Evolutionary conservation across 37 sponge, comb jelly and placozoan genomes (phyloP).

Genomic region (Tethya wilhelma): DNA sequence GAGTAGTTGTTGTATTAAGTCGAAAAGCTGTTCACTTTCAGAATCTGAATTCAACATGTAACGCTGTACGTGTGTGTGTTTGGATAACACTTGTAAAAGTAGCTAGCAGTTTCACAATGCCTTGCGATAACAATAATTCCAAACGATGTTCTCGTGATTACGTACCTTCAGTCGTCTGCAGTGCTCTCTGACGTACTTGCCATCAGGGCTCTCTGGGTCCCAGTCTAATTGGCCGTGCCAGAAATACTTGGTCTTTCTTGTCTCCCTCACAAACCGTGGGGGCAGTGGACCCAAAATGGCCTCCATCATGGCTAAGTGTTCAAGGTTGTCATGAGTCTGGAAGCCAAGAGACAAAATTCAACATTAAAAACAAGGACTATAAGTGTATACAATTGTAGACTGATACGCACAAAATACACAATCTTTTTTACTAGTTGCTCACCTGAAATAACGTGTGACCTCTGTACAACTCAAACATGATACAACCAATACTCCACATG

Average conservation of each 20-base stretch:
- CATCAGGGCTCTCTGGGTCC: constrained; percentile 80
- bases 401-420: background rate
- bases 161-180: constrained; percentile 86
- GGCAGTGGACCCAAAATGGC: constrained; percentile 92
- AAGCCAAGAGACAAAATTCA: background rate
- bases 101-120: no score
- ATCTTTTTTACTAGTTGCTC: background rate
- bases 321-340: constrained; percentile 97
- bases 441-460: constrained; percentile 96
- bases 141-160: no score
- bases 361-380: background rate
- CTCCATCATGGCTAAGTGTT: constrained; percentile 99
- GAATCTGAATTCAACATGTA: constrained; percentile 62
- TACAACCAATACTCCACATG: constrained; percentile 99
- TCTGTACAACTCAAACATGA: constrained; percentile 97
- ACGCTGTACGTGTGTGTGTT: constrained; percentile 40
- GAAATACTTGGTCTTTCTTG: constrained; percentile 84
- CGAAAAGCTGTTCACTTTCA: constrained; percentile 88
- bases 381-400: background rate
- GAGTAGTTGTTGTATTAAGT: constrained; percentile 84
- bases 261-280: constrained; percentile 63
- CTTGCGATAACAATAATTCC: no score
- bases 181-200: constrained; percentile 83
- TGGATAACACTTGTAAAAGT: no score
- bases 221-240: constrained; percentile 84